A percentile compares a stretch with the other conserved stretches of the same genome.
phyloP scores from a whole-genome alignment of 2,888 invertebrate species.

The Lasioglossum morio region DNA sequence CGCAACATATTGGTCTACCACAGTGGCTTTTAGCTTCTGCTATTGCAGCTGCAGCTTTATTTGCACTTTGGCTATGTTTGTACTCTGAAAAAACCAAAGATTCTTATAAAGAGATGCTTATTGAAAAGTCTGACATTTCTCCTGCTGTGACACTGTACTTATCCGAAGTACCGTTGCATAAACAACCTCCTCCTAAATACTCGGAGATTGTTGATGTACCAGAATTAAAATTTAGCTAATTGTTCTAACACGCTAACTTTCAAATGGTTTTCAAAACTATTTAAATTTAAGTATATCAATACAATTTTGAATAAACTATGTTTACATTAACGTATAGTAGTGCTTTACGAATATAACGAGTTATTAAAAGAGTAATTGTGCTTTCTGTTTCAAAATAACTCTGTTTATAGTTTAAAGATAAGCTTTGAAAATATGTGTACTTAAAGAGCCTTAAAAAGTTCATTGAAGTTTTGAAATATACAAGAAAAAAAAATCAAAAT shows the following conservation, averaged over 20 bases:
- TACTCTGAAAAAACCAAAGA: conserved; percentile 71
- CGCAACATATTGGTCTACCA: conserved; percentile 75
- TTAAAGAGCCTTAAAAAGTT: conserved; percentile 36
- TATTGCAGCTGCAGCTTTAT: conserved; percentile 69
- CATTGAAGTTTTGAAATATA: conserved; percentile 38
- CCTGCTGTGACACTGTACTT: conserved; percentile 72
- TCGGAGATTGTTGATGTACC: conserved; percentile 35
- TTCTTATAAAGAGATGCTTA: conserved; percentile 63
- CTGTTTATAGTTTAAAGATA: conserved; percentile 30
- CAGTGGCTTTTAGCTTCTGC: conserved; percentile 75
- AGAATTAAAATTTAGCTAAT: conserved; percentile 63
- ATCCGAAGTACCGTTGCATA: conserved; percentile 75
- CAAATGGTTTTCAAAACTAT: conserved; percentile 37
- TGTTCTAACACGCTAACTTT: conserved; percentile 33
- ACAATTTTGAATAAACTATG: conserved; percentile 44
- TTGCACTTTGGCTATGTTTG: conserved; percentile 75
- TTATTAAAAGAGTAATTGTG: conserved; percentile 37
- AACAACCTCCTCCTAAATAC: conserved; percentile 76
- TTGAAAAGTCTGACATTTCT: conserved; percentile 55
- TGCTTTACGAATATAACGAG: conserved; percentile 32
- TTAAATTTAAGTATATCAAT: conserved; percentile 49
- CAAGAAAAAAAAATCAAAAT: conserved; percentile 58
- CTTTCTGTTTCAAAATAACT: conserved; percentile 37
- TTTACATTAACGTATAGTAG: conserved; percentile 46
- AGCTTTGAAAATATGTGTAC: conserved; percentile 22